Conservation (phyloP, 1,140 invertebrate genomes). For the Monochamus saltuarius region DNA sequence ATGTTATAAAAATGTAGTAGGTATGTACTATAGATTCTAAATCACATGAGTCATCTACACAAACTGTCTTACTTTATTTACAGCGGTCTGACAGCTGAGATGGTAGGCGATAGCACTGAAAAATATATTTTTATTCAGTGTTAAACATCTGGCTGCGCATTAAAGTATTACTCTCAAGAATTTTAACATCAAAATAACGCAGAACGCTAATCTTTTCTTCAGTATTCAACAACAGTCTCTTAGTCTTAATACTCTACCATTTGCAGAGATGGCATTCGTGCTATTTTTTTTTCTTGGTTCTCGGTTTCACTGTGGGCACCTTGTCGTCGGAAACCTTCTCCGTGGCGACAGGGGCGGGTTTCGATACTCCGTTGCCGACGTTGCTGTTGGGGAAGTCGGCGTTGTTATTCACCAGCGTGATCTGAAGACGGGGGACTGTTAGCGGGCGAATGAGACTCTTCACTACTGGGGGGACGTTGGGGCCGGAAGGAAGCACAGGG, state of each 20-base stretch:
- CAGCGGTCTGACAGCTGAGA: no score
- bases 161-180: no score
- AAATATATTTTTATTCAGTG: no score
- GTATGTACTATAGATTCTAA: no score
- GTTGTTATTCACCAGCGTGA: conserved; percentile 50
- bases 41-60: no score
- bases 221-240: conserved; percentile 13
- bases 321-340: conserved; percentile 34
- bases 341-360: conserved; percentile 4
- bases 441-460: conserved; percentile 61
- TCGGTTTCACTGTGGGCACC: conserved; percentile 51
- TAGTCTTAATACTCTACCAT: conserved; percentile 19
- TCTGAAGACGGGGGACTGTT: conserved; percentile 61
- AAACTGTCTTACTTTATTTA: no score
- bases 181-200: no score
- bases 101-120: no score
- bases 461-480: conserved; percentile 55
- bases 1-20: no score
- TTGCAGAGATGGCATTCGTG: conserved; percentile 34
- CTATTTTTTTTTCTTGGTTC: conserved; percentile 48
- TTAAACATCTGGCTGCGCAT: no score
- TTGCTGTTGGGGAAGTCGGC: conserved; percentile 37
- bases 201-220: no score
- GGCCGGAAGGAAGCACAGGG: conserved; percentile 58
- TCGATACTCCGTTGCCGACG: conserved; percentile 18